Evolutionary conservation across 2,888 invertebrate species (phyloP).

Genomic region (Dasypolia templi): DNA sequence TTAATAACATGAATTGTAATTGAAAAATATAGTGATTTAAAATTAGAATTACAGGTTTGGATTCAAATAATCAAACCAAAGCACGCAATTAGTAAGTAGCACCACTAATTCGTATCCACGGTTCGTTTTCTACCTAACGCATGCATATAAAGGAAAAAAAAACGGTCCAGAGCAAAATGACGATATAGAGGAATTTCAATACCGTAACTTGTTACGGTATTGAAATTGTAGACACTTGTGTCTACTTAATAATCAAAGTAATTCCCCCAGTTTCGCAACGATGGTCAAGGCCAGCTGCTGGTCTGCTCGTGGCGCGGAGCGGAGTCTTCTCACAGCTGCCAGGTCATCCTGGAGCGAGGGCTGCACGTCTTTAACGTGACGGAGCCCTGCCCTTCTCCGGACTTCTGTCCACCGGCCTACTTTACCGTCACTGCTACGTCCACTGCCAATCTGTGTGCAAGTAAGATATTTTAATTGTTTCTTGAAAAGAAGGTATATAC

Average conservation of each 20-base stretch:
- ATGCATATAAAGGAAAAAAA: background rate
- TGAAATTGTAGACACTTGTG: no score
- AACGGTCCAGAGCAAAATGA: no score
- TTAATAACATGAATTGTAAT: no score
- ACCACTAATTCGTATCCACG: no score
- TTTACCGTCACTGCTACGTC: constrained; percentile 88
- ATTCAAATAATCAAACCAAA: no score
- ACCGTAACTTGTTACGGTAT: no score
- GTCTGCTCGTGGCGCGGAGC: constrained; percentile 91
- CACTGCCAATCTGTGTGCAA: constrained; percentile 90
- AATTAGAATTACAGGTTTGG: no score
- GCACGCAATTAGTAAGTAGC: no score
- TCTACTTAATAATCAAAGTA: background rate
- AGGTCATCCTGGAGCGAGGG: constrained; percentile 84
- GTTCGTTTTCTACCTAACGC: no score
- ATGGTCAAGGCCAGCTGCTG: constrained; percentile 88
- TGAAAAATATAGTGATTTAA: no score
- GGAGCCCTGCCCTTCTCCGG: constrained; percentile 84
- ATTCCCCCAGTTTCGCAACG: constrained; percentile 87
- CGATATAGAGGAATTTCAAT: background rate
- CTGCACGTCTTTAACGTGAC: constrained; percentile 87
- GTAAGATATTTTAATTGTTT: constrained; percentile 81
- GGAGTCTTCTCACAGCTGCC: constrained; percentile 86
- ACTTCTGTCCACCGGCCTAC: constrained; percentile 89
- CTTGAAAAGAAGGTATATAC: no score